Percentiles rank a stretch among this genome's conserved stretches.
Evolutionary conservation across 2,797 vertebrate species (phyloP).

Genomic region (Alauda arvensis): DNA sequence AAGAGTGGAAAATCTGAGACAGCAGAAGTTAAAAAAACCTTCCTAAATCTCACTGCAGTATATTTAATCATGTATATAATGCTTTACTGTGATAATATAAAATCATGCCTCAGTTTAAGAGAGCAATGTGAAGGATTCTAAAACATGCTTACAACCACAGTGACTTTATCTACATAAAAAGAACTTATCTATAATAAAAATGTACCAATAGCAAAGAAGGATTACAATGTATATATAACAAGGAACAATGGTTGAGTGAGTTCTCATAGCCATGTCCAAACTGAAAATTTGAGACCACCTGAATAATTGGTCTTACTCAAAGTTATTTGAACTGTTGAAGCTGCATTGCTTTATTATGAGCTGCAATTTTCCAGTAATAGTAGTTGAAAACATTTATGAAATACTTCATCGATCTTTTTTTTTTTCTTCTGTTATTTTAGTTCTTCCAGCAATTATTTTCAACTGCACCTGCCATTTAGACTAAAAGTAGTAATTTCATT

Average conservation of each 20-base stretch:
- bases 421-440: slow-evolving; percentile 45
- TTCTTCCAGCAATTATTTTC: slow-evolving; percentile 74
- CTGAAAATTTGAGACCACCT: not conserved
- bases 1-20: not conserved
- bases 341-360: slow-evolving; percentile 9
- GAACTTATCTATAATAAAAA: not conserved
- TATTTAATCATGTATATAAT: not conserved
- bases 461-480: slow-evolving; percentile 69
- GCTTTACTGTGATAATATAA: not conserved
- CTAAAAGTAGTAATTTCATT: slow-evolving; percentile 81
- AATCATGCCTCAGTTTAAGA: not conserved
- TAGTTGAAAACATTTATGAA: slow-evolving; percentile 40
- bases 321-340: slow-evolving; percentile 5
- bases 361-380: slow-evolving; percentile 47
- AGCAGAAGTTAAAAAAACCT: not conserved
- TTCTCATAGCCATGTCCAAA: not conserved
- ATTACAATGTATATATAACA: not conserved
- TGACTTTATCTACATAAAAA: not conserved
- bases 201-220: not conserved
- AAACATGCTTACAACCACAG: not conserved
- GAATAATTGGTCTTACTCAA: slow-evolving; percentile 10
- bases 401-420: slow-evolving; percentile 19
- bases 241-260: not conserved
- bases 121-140: not conserved
- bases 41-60: not conserved